Base-by-base conservation (phyloP, 2,113 vertebrate genomes). In the Montifringilla adamsi region DNA sequence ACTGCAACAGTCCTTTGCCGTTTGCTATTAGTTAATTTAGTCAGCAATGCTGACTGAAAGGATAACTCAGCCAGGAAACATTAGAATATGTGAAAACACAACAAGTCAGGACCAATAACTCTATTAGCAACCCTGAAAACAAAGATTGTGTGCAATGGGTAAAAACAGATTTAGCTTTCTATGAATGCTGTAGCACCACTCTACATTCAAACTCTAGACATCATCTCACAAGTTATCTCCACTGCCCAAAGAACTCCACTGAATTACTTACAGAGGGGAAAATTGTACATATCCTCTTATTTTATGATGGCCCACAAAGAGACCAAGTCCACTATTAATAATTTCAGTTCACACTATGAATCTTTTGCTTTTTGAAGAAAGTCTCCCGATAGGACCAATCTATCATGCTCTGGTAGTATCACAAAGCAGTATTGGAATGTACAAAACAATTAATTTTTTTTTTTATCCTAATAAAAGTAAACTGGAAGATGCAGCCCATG, bases 371-470 rank as follows among this genome's bases (percentile, higher is more conserved):
- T 87, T 39, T 67, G 21, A 94, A 81, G 10, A 6, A 63, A 44
- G 11, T 15, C 13, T 69, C 59, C 31, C n/a, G 17, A 41, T 8
- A 58, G 46, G 22, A 73, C 5, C 12, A 15, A 59, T 3, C 24
- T 23, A 41, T 15, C 16, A 19, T 3, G 4, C 35, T 50, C 44
- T 67, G 26, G 31, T 15, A 85, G 22, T 0, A 2, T 17, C 23
- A 55, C 1, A 13, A n/a, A 69, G 21, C 26, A 75, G 19, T 9
- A 72, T 4, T 6, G 4, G 15, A 76, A 19, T 1, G 2, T 3
- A 59, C 2, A 75, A 87, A 59, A 2, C 5, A 3, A 2, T 3
- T 15, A 6, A 0, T 4, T 26, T 60, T 24, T 31, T 24, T 31
- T 58, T 41, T 41, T 41, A 13, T 9, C 13, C 23, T 16, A 4